Evolutionary conservation across 1,140 invertebrate genomes (phyloP), one percentile per base, ranked within the genome.

Genomic region (Penaeus chinensis): DNA sequence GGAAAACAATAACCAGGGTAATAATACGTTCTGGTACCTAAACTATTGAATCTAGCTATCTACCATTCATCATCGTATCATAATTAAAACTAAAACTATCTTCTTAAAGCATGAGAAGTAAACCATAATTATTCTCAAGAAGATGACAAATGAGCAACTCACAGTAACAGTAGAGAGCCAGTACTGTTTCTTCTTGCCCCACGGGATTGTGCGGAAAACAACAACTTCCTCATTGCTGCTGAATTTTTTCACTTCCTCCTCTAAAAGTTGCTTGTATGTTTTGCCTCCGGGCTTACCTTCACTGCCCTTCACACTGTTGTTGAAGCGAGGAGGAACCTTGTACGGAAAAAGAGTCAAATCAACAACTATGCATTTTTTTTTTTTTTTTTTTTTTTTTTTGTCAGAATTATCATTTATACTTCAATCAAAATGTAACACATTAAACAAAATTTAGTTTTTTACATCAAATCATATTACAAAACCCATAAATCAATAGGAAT

Each of bases 81-180:
- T 19, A 74, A 74, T 18, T 32, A 74, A 32, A 74, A 24, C 37
- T 27, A 74, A 18, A 27, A 7, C 24, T 32, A n/a, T 18, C 32
- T 71, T 3, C 32, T 18, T 71, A 18, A 71, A 22, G 16, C 3
- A 71, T 71, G 7, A 8, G n/a, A 71, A 1, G 8, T 13, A 3
- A 19, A 71, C 19, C 69, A 71, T 27, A 1, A 27, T 18, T 16
- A 71, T 2, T 22, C 27, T 1, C 0, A 27, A 3, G n/a, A 71
- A 37, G 37, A 37, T 3, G 5, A 42, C 37, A 42, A 74, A n/a
- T 74, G n/a, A 37, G 42, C 27, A 16, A 82, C 81, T 65, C 66
- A 85, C 83, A 11, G 24, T 77, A 27, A 85, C 61, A 42, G 74
- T 78, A 42, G 83, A 76, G 42, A 85, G 24, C 61, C 74, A 87